Percentiles rank a stretch among this genome's conserved stretches.
These are phyloP conservation scores for Pogonophryne albipinna DNA, from an alignment of 2,797 vertebrate genomes.

Conservation along the genomic window DNA sequence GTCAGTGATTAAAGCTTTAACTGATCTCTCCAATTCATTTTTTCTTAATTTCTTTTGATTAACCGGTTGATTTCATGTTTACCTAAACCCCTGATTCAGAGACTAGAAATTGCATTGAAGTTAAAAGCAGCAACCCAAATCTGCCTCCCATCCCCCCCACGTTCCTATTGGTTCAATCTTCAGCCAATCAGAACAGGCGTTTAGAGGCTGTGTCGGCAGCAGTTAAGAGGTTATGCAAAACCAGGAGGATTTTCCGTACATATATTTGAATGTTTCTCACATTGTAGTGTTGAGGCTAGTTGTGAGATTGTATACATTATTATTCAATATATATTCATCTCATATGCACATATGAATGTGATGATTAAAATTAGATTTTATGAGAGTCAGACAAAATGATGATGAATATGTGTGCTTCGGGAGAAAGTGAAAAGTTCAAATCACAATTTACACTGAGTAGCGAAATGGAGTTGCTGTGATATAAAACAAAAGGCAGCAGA, in stretches of 20 bases:
- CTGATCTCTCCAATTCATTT: conserved; percentile 24
- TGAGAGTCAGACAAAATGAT: not conserved
- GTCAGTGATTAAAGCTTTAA: conserved; percentile 30
- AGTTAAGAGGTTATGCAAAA: conserved; percentile 77
- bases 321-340: conserved; percentile 8
- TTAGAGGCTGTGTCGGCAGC: conserved; percentile 77
- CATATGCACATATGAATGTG: conserved; percentile 3
- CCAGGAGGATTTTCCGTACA: conserved; percentile 60
- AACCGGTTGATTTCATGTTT: conserved; percentile 50
- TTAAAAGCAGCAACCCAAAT: conserved; percentile 69
- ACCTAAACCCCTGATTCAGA: conserved; percentile 48
- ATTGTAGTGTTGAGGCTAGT: conserved; percentile 53
- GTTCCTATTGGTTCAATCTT: conserved; percentile 75
- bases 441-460: conserved; percentile 28
- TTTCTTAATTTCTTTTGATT: conserved; percentile 28
- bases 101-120: conserved; percentile 60
- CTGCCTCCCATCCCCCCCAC: conserved; percentile 78
- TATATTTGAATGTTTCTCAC: conserved; percentile 48
- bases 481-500: not conserved
- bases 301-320: conserved; percentile 20
- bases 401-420: conserved; percentile 24
- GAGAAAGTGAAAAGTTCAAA: conserved; percentile 16
- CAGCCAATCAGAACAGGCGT: conserved; percentile 77
- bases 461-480: not conserved
- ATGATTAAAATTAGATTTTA: conserved; percentile 8